Evolutionary conservation across 2,113 vertebrate species (phyloP).

Genomic region (Melanerpes formicivorus): DNA sequence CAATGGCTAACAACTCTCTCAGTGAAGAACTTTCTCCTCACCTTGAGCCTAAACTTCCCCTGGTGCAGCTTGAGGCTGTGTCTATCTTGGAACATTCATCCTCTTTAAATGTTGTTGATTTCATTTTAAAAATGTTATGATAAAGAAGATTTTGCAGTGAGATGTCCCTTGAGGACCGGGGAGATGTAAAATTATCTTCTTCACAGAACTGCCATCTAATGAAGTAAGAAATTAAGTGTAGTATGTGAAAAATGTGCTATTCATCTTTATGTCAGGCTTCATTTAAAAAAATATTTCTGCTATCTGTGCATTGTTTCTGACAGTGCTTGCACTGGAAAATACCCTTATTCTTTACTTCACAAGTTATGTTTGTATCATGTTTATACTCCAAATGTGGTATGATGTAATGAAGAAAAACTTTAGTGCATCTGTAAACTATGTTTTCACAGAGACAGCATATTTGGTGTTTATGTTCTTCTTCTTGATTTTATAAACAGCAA

Average conservation of each 20-base stretch:
- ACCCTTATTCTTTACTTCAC: not conserved
- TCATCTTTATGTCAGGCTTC: not conserved
- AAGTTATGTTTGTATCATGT: not conserved
- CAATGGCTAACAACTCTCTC: too few relatives aligned
- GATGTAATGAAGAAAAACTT: not conserved
- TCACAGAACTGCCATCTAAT: not conserved
- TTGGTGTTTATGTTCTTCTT: not conserved
- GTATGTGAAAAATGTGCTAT: not conserved
- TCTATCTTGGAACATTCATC: not conserved
- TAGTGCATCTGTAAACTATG: not conserved
- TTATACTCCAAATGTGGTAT: not conserved
- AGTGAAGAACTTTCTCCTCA: too few relatives aligned
- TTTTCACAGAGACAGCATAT: not conserved
- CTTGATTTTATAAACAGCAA: not conserved
- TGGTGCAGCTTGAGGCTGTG: too few relatives aligned
- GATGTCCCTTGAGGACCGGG: not conserved
- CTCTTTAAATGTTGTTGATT: not conserved
- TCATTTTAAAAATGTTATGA: not conserved
- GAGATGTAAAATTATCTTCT: not conserved
- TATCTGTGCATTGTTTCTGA: not conserved
- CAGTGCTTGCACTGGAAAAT: not conserved
- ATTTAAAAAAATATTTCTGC: not conserved
- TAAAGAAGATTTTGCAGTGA: not conserved
- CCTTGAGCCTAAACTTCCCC: too few relatives aligned
- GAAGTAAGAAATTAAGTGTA: not conserved